phyloP scores from a whole-genome alignment of 2,888 invertebrate genomes.

The Orthosia gothica region DNA sequence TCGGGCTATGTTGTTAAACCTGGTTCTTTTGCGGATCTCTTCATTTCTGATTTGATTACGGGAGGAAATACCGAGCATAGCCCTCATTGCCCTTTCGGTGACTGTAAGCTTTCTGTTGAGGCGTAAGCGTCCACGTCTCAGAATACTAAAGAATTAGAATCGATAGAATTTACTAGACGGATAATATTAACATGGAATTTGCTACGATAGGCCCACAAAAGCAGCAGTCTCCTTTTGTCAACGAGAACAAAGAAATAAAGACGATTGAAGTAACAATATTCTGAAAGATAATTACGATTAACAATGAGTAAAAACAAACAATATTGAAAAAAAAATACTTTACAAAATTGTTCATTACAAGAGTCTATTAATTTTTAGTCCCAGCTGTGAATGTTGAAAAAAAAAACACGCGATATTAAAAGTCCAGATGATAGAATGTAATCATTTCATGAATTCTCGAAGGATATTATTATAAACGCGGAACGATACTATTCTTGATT shows the following conservation, averaged over 20 bases:
- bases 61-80: too few species aligned
- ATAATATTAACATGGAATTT: neutral
- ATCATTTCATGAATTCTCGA: constrained; percentile 29
- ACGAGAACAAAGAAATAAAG: neutral
- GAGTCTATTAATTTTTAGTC: constrained; percentile 25
- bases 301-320: constrained; percentile 19
- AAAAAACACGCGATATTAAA: constrained; percentile 34
- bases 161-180: too few species aligned
- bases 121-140: too few species aligned
- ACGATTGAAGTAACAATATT: neutral
- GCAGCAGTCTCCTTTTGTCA: neutral
- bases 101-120: too few species aligned
- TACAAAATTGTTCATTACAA: constrained; percentile 8
- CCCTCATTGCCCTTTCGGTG: too few species aligned
- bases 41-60: too few species aligned
- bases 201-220: too few species aligned
- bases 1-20: too few species aligned
- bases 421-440: constrained; percentile 25
- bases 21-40: too few species aligned
- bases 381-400: constrained; percentile 31
- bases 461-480: constrained; percentile 18
- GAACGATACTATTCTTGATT: neutral
- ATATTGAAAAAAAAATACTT: constrained; percentile 9
- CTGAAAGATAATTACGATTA: neutral
- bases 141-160: too few species aligned